phyloP scores from a whole-genome alignment of 2,113 vertebrate genomes.

The Fulmarus glacialis region DNA sequence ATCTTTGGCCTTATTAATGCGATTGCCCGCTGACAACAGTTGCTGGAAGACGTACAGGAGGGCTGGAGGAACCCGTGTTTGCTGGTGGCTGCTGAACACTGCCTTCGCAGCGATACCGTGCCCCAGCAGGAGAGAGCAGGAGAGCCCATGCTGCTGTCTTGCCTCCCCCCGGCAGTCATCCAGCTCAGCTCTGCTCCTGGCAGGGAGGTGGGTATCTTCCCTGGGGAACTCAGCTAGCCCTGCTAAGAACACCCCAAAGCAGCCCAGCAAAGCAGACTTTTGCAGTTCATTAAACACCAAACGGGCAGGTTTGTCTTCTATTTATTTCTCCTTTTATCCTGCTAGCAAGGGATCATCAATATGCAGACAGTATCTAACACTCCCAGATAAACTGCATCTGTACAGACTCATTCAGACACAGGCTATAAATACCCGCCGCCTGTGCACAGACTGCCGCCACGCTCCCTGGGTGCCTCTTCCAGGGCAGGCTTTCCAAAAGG shows the following conservation, averaged over 20 bases:
- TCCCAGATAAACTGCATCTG: constrained; percentile 44
- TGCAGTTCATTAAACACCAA: neutral
- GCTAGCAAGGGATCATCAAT: neutral
- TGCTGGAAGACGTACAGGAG: neutral
- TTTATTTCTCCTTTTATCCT: constrained; percentile 35
- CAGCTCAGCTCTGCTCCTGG: neutral
- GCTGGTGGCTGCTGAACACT: neutral
- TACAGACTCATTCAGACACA: constrained; percentile 37
- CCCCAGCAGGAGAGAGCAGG: neutral
- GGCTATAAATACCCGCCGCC: constrained; percentile 8
- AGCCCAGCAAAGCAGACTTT: neutral
- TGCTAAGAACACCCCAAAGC: neutral
- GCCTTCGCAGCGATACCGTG: neutral
- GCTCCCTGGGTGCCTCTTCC: neutral
- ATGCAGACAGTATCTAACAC: constrained; percentile 1
- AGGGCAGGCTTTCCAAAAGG: neutral
- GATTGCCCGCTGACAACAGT: constrained; percentile 21
- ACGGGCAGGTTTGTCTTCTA: neutral
- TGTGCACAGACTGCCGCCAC: neutral
- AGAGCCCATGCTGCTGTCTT: neutral
- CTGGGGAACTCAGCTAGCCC: neutral
- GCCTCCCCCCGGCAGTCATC: neutral
- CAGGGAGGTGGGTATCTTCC: neutral
- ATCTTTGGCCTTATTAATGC: constrained; percentile 14
- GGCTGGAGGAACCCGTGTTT: neutral